phyloP scores from a whole-genome alignment of 2,888 invertebrate genomes.

The Periphyllus acericola region DNA sequence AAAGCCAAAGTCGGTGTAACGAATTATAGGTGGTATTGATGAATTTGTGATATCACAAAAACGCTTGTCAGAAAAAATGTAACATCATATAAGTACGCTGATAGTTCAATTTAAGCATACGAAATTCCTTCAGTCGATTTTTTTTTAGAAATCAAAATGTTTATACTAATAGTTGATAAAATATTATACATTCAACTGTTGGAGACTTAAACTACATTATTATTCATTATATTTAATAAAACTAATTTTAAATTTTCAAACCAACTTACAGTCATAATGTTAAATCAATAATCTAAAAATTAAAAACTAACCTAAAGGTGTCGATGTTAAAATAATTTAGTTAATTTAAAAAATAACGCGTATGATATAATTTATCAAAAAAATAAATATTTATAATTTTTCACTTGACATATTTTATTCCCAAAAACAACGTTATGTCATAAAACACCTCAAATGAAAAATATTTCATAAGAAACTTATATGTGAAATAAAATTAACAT shows the following conservation, averaged over 20 bases:
- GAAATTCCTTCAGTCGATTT: no score
- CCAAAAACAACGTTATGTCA: background rate
- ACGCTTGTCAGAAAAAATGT: no score
- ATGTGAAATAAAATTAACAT: conserved; percentile 8
- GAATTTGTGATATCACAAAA: no score
- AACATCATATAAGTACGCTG: no score
- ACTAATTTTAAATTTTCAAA: background rate
- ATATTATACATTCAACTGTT: background rate
- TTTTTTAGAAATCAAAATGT: background rate
- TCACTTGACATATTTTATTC: background rate
- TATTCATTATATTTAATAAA: background rate
- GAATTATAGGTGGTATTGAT: no score
- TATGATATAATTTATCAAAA: background rate
- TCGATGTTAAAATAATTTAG: background rate
- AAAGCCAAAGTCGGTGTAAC: no score
- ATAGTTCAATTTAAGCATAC: no score
- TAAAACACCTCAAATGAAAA: background rate
- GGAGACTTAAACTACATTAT: background rate
- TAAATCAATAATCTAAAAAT: background rate
- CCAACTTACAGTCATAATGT: background rate
- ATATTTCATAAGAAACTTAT: background rate
- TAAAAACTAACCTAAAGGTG: background rate
- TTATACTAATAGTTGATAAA: background rate
- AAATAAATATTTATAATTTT: background rate
- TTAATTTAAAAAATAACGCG: background rate